Evolutionary conservation across 30 jellyfish, hydroid and myxozoan species (phyloP), one percentile per base, ranked within the genome.

Genomic region (Sanderia malayensis): DNA sequence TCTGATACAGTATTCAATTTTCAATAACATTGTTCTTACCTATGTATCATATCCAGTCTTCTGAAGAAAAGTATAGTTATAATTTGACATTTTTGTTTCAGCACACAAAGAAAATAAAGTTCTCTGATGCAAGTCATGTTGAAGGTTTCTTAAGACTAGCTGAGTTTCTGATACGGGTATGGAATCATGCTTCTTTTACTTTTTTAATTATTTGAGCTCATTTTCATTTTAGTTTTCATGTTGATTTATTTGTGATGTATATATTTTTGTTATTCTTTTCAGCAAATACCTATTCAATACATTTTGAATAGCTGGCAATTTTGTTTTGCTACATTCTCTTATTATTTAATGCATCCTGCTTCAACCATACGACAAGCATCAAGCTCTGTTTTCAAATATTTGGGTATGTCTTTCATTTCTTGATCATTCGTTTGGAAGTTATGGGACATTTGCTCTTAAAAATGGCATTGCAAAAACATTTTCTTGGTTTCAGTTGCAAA

Each of bases 321-420:
- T 1, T 88, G 92, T 59, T 75, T 94, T 74, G 79, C 95, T 2
- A 69, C 84, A 24, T 75, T 88, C 49, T 74, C 86, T 0, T 94
- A 82, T 71, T 88, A 88, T 61, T 44, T 88, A 57, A 81, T 73
- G 81, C 95, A 88, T 29, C 93, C 95, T 31, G 97, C 97, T 6
- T 88, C 97, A 23, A 88, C 97, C 1, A 95, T 88, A 1, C 49
- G 97, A 44, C 97, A 88, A 61, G 89, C 97, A 13, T 88, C 95
- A 57, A 88, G 97, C 70, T 55, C 77, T 0, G 83, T 81, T 29
- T 82, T 88, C 67, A 88, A 88, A 67, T 88, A 81, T 57, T 85
- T 88, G 13, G 95, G 97, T 88, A 60, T 29, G 94, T 29, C 17
- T 71, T 41, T 41, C 15, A n/a, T n/a, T n/a, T n/a, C n/a, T n/a